Evolutionary conservation across 2,113 vertebrate species (phyloP), one percentile per base, ranked within the genome.

Genomic region (Thunnus thynnus): DNA sequence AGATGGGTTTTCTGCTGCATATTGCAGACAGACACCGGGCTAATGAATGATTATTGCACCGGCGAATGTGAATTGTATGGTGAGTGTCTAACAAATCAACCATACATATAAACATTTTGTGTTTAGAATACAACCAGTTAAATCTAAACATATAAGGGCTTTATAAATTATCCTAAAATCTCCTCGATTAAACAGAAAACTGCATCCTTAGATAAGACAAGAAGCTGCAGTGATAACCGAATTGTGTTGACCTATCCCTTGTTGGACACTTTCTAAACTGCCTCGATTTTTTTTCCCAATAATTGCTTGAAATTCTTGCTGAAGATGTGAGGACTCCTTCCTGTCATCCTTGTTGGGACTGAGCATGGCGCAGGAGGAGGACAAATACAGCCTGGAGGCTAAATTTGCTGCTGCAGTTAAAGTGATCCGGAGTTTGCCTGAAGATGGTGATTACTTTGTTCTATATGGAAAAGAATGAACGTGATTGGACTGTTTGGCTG

Each of bases 361-460:
- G 72, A 76, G 92, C 82, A 98, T 99, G 97, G 96, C 95, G 80
- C 87, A 84, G 79, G 85, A 87, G 72, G 89, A 92, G 86, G 93
- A 94, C 25, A 92, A 85, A 85, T 94, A 96, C 13, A 92, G 95
- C 90, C 95, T 97, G 61, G 94, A 95, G 88, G 96, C 91, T 60
- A 94, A 96, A 88, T 99, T 99, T 88, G 92, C 96, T 82, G 97
- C 97, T 11, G 97, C 97, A 13, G 97, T 98, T 69, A 96, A 95
- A 94, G 97, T 98, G 92, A 97, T 99, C 76, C 93, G 95, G 94
- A 97, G 95, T 94, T 94, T 99, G 78, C 97, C 97, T 3, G 96
- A 96, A 92, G 96, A 98, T 89, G 97, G 97, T 99, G 90, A 86
- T 46, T 62, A 22, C 51, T 64, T 17, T 55, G 3, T 20, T 14